Conservation (phyloP, 2,113 vertebrate genomes). For the Craseonycteris thonglongyai region DNA sequence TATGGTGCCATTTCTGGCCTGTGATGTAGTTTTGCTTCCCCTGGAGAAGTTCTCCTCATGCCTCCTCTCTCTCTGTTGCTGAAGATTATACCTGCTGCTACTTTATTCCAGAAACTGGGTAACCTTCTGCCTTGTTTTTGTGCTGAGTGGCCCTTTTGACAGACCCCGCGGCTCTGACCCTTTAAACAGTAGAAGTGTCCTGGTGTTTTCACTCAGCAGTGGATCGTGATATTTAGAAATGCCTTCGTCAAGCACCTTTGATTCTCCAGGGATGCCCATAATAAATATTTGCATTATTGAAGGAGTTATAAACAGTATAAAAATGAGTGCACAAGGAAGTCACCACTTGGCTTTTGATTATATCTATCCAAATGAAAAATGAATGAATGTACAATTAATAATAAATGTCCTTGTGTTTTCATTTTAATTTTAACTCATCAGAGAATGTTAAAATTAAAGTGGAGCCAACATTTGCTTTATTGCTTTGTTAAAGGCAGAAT, state of each 20-base stretch:
- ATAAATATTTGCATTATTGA: slow-evolving; percentile 84
- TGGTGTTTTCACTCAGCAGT: slow-evolving; percentile 73
- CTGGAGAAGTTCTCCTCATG: slow-evolving; percentile 48
- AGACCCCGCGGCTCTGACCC: slow-evolving; percentile 72
- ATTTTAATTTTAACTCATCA: slow-evolving; percentile 79
- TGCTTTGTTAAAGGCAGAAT: slow-evolving; percentile 44
- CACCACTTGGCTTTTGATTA: slow-evolving; percentile 79
- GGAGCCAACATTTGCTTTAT: slow-evolving; percentile 34
- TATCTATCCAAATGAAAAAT: slow-evolving; percentile 82
- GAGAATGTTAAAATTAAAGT: slow-evolving; percentile 58
- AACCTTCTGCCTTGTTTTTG: slow-evolving; percentile 71
- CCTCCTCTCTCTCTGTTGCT: slow-evolving; percentile 50
- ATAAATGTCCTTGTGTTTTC: slow-evolving; percentile 79
- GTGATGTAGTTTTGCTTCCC: slow-evolving; percentile 24
- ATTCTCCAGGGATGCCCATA: slow-evolving; percentile 79
- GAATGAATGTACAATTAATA: slow-evolving; percentile 80
- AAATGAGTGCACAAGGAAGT: slow-evolving; percentile 77
- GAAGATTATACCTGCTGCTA: slow-evolving; percentile 67
- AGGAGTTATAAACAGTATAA: slow-evolving; percentile 75
- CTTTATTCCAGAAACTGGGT: slow-evolving; percentile 62
- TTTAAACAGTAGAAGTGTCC: slow-evolving; percentile 71
- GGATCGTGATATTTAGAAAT: slow-evolving; percentile 76
- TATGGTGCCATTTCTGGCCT: slow-evolving; percentile 44
- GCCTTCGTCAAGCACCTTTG: slow-evolving; percentile 73
- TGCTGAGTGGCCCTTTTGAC: slow-evolving; percentile 48